phyloP scores from a whole-genome alignment of 2,113 vertebrate species.

The Polypterus senegalus region DNA sequence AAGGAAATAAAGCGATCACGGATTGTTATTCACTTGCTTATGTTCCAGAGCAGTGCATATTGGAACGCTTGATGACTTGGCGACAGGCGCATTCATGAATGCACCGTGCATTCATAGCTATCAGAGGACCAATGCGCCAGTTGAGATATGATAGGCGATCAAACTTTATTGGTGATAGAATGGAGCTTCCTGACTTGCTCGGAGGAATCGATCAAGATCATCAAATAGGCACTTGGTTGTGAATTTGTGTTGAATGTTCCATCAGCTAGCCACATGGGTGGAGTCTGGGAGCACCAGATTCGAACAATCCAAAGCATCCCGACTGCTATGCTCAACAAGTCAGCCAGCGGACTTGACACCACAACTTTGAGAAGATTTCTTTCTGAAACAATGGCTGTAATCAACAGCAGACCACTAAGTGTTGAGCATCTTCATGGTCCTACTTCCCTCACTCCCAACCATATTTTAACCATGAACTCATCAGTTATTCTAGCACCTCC shows the following conservation, averaged over 20 bases:
- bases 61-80: slow-evolving; percentile 15
- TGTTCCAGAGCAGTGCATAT: slow-evolving; percentile 18
- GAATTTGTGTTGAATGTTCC: slow-evolving; percentile 20
- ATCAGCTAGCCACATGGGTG: slow-evolving; percentile 18
- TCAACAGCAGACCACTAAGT: slow-evolving; percentile 13
- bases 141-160: slow-evolving; percentile 14
- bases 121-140: slow-evolving; percentile 13
- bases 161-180: slow-evolving; percentile 20
- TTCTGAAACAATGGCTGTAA: slow-evolving; percentile 15
- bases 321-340: slow-evolving; percentile 18
- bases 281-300: slow-evolving; percentile 19
- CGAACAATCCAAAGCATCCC: slow-evolving; percentile 18
- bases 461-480: slow-evolving; percentile 12
- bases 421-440: slow-evolving; percentile 11
- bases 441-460: slow-evolving; percentile 11
- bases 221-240: slow-evolving; percentile 12
- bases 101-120: slow-evolving; percentile 15
- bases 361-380: slow-evolving; percentile 15
- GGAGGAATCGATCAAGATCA: slow-evolving; percentile 18
- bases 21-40: slow-evolving; percentile 13
- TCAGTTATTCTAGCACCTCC: slow-evolving; percentile 7
- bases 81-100: slow-evolving; percentile 19
- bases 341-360: slow-evolving; percentile 13
- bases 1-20: slow-evolving; percentile 13
- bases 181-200: slow-evolving; percentile 11